phyloP scores from a whole-genome alignment of 2,888 invertebrate genomes.

The Sicus ferrugineus region DNA sequence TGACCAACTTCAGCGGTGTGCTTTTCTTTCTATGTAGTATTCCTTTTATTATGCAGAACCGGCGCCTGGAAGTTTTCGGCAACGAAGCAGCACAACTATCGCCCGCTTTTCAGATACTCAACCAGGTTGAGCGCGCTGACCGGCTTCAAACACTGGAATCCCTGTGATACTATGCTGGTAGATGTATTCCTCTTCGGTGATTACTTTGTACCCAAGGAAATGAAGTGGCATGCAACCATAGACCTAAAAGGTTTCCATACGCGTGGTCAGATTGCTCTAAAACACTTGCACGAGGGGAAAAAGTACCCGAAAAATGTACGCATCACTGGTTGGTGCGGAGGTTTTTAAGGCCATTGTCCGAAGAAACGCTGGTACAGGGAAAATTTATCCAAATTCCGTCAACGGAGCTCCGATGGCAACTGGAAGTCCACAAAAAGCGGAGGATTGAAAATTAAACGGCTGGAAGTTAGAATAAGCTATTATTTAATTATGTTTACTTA shows the following conservation, averaged over 20 bases:
- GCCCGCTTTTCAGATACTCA: slow-evolving; percentile 65
- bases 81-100: slow-evolving; percentile 50
- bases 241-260: slow-evolving; percentile 70
- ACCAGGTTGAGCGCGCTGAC: slow-evolving; percentile 65
- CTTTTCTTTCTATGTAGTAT: neutral
- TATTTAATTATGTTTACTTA: no score
- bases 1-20: slow-evolving; percentile 42
- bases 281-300: slow-evolving; percentile 62
- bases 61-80: slow-evolving; percentile 67
- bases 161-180: slow-evolving; percentile 68
- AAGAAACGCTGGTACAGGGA: slow-evolving; percentile 59
- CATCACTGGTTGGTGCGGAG: slow-evolving; percentile 63
- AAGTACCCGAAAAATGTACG: slow-evolving; percentile 57
- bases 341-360: slow-evolving; percentile 66
- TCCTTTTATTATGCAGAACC: slow-evolving; percentile 62
- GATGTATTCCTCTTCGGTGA: slow-evolving; percentile 65
- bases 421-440: neutral
- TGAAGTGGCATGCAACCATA: slow-evolving; percentile 66
- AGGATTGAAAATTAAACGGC: no score
- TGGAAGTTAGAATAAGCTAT: no score
- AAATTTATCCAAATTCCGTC: slow-evolving; percentile 30
- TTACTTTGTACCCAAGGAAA: slow-evolving; percentile 57
- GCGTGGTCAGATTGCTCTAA: slow-evolving; percentile 72
- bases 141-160: slow-evolving; percentile 54
- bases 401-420: slow-evolving; percentile 2